Conservation (phyloP, 1,140 invertebrate genomes). For the Grapholita molesta region DNA sequence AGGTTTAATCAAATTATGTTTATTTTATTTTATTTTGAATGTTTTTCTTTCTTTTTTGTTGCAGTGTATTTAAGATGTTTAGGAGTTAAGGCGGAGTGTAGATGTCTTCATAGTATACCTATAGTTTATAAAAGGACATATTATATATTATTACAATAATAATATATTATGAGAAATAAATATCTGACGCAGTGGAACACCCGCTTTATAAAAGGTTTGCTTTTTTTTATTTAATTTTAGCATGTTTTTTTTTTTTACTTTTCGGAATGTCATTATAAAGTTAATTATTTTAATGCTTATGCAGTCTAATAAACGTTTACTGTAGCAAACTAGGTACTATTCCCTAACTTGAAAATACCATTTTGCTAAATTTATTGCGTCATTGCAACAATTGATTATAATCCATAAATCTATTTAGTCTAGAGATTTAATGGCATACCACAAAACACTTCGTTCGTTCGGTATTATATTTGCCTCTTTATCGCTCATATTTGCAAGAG, state of each 20-base stretch:
- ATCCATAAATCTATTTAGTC: too few species aligned
- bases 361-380: too few species aligned
- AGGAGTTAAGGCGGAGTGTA: slow-evolving; percentile 69
- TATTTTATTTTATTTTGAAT: slow-evolving; percentile 30
- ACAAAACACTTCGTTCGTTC: too few species aligned
- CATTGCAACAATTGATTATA: too few species aligned
- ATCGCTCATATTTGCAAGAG: too few species aligned
- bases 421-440: too few species aligned
- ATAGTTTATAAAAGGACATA: slow-evolving; percentile 75
- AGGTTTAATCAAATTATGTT: background rate
- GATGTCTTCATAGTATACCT: slow-evolving; percentile 74
- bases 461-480: too few species aligned
- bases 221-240: slow-evolving; percentile 40
- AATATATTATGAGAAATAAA: slow-evolving; percentile 73
- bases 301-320: too few species aligned
- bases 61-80: slow-evolving; percentile 77
- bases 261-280: too few species aligned
- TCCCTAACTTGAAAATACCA: too few species aligned
- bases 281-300: slow-evolving; percentile 27
- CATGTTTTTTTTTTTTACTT: slow-evolving; percentile 32
- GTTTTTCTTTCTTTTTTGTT: slow-evolving; percentile 63
- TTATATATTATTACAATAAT: slow-evolving; percentile 78
- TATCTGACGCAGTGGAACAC: slow-evolving; percentile 61
- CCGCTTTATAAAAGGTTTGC: slow-evolving; percentile 67
- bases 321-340: too few species aligned